Evolutionary conservation across 2,888 invertebrate species (phyloP).

Genomic region (Stictocephala bisonia): DNA sequence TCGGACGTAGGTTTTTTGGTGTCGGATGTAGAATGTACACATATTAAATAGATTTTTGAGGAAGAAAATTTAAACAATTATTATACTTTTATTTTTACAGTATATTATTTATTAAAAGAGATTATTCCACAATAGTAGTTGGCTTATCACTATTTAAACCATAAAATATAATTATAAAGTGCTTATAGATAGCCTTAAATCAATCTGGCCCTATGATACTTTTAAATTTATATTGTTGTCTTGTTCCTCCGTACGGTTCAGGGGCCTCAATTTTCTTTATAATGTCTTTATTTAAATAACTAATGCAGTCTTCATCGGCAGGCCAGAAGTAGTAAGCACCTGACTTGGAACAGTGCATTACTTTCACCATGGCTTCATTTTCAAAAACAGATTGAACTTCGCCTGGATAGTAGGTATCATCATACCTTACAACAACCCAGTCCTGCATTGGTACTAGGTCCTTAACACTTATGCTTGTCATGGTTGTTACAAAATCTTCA

Average conservation of each 20-base stretch:
- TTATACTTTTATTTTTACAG: too few species aligned
- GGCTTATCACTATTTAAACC: too few species aligned
- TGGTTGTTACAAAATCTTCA: too few species aligned
- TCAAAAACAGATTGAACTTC: slow-evolving; percentile 10
- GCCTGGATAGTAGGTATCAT: neutral
- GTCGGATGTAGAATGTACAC: slow-evolving; percentile 25
- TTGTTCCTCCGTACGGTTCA: slow-evolving; percentile 21
- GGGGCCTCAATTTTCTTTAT: slow-evolving; percentile 27
- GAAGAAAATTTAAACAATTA: too few species aligned
- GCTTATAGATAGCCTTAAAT: too few species aligned
- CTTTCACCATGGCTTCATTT: slow-evolving; percentile 29
- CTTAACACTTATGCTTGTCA: too few species aligned
- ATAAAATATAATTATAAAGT: too few species aligned
- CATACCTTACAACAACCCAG: slow-evolving; percentile 17
- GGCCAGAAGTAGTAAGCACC: slow-evolving; percentile 29
- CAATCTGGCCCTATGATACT: too few species aligned
- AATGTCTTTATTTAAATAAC: neutral
- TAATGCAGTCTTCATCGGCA: slow-evolving; percentile 32
- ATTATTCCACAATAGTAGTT: too few species aligned
- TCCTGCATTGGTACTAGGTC: neutral
- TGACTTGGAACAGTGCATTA: slow-evolving; percentile 9
- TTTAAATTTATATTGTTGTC: slow-evolving; percentile 22
- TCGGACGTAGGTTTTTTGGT: slow-evolving; percentile 16
- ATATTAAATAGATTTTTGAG: neutral
- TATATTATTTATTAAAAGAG: too few species aligned